Conservation (phyloP, 2,797 vertebrate species). For the Simalia tracyae region DNA sequence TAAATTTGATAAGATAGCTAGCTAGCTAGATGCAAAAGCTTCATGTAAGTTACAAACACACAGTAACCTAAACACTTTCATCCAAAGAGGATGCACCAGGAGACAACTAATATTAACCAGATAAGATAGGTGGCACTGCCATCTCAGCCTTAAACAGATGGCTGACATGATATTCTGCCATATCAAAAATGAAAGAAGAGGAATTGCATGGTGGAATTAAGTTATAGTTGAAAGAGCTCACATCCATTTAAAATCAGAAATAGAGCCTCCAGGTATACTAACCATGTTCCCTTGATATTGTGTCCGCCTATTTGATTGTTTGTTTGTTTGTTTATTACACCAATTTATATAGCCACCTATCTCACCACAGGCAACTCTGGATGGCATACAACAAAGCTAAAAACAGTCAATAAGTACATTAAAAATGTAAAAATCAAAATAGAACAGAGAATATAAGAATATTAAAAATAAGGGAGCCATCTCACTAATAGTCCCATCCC, state of each 20-base stretch:
- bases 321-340: too few relatives aligned
- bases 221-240: neutral
- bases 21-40: neutral
- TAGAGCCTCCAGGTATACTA: neutral
- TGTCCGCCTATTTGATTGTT: neutral
- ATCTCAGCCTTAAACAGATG: neutral
- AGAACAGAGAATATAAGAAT: too few relatives aligned
- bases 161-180: neutral
- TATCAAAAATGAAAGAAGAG: neutral
- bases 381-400: too few relatives aligned
- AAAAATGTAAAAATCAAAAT: too few relatives aligned
- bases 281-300: neutral
- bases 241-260: neutral
- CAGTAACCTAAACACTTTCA: neutral
- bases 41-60: neutral
- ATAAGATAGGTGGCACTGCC: neutral
- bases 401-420: too few relatives aligned
- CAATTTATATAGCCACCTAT: too few relatives aligned
- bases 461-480: too few relatives aligned
- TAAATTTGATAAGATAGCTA: neutral
- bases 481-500: too few relatives aligned
- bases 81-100: neutral
- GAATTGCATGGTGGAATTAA: neutral
- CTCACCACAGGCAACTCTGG: too few relatives aligned
- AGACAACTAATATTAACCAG: neutral